Base-by-base conservation (phyloP, 2,888 invertebrate species). In the Pseudoips prasinana region DNA sequence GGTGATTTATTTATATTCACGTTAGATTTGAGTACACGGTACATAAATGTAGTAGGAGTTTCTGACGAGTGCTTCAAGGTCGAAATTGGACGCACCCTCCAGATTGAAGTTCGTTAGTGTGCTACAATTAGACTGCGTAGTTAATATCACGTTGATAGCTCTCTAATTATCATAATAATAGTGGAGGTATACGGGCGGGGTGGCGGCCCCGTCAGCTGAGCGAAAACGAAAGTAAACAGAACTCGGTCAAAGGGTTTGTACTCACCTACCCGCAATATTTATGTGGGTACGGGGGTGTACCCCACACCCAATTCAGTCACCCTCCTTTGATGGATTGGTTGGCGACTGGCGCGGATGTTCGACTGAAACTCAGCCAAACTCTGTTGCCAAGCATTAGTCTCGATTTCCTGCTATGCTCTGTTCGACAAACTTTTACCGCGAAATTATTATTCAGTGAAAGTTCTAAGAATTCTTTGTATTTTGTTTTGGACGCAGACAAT, bases 161-260 rank as follows among this genome's bases (percentile, higher is more conserved):
- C 72, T 79, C 77, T 86, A 87, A 87, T 88, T 87, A 86, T 82
- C 81, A 81, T 84, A 85, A 87, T 86, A 86, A 84, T 84, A 84
- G 84, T 81, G 70, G 67, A 74, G 70, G 73, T 71, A 63, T 66
- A 70, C 67, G 72, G 71, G 68, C 56, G 72, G 78, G 83, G 78
- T 71, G 79, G 79, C 68, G 72, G 72, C 76, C 81, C 75, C 87
- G 86, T 85, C 89, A 88, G 89, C 89, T 89, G 89, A 86, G 87
- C 79, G 89, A 89, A 89, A 89, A 86, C 82, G 89, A 89, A 89
- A 89, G 89, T 89, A 88, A 88, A 88, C 88, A 89, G 88, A 88
- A 89, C 87, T 89, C 89, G 89, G 89, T 89, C 89, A 89, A 89
- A 89, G 89, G 89, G 89, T 88, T 86, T 84, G 86, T 85, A 85